phyloP scores from a whole-genome alignment of 2,797 vertebrate genomes.

The Chromobotia macracanthus region DNA sequence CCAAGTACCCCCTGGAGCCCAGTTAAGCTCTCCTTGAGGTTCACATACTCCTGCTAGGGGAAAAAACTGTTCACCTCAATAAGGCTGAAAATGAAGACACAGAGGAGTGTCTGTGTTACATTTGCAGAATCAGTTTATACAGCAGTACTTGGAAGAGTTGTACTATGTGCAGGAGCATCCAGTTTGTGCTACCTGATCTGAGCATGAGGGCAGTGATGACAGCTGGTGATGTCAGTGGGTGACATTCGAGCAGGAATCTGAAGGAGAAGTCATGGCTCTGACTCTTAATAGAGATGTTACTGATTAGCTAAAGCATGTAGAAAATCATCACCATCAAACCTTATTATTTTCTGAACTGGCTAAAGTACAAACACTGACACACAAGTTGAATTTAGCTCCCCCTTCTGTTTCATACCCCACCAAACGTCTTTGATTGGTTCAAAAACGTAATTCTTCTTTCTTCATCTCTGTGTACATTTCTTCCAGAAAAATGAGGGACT shows the following conservation, averaged over 20 bases:
- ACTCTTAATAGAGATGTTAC: constrained; percentile 4
- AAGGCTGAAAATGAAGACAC: background rate
- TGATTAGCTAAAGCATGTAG: background rate
- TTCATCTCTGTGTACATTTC: constrained; percentile 17
- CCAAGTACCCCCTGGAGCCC: background rate
- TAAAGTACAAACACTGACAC: background rate
- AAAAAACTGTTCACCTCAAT: constrained; percentile 4
- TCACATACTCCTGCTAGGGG: background rate
- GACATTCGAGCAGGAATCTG: constrained; percentile 73
- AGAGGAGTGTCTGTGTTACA: background rate
- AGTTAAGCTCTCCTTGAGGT: background rate
- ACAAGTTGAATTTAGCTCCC: constrained; percentile 44
- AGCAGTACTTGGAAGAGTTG: background rate
- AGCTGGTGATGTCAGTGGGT: constrained; percentile 71
- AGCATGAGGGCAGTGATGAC: constrained; percentile 62
- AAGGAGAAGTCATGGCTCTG: constrained; percentile 64
- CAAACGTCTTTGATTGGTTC: constrained; percentile 36
- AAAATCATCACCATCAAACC: constrained; percentile 2
- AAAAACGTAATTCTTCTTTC: constrained; percentile 15
- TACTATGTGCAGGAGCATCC: background rate
- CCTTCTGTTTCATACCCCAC: constrained; percentile 30
- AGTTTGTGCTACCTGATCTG: constrained; percentile 69
- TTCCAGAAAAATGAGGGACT: constrained; percentile 44
- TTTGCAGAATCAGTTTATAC: constrained; percentile 4
- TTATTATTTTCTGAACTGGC: background rate